Conservation (phyloP, 2,113 vertebrate genomes). For the Theropithecus gelada region DNA sequence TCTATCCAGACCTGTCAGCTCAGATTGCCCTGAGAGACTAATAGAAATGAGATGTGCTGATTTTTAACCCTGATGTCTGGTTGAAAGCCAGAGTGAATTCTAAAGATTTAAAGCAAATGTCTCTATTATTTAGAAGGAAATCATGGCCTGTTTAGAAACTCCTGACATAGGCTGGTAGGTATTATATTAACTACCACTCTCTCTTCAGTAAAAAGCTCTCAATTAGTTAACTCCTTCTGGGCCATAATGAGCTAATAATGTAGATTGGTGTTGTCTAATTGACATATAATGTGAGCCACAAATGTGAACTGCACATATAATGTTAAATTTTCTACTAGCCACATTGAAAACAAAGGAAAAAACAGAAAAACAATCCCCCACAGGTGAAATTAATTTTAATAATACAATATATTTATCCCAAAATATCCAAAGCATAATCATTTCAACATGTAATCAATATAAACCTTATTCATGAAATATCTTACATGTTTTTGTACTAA, state of each 20-base stretch:
- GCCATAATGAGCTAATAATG: background rate
- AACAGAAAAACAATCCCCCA: background rate
- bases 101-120: conserved; percentile 47
- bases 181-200: background rate
- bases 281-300: background rate
- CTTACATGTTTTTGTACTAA: background rate
- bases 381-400: background rate
- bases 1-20: background rate
- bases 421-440: background rate
- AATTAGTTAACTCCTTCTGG: background rate
- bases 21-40: conserved; percentile 17
- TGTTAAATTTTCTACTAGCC: background rate
- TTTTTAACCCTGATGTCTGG: conserved; percentile 33
- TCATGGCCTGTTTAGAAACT: background rate
- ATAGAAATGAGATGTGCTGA: conserved; percentile 31
- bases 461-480: background rate
- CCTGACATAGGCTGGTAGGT: background rate
- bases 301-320: background rate
- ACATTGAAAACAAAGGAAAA: background rate
- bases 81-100: conserved; percentile 6
- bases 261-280: background rate
- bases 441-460: background rate
- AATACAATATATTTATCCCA: background rate
- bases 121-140: conserved; percentile 46
- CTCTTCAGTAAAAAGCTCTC: conserved; percentile 21